Conservation (phyloP, 2,888 invertebrate genomes). For the Furcula furcula region DNA sequence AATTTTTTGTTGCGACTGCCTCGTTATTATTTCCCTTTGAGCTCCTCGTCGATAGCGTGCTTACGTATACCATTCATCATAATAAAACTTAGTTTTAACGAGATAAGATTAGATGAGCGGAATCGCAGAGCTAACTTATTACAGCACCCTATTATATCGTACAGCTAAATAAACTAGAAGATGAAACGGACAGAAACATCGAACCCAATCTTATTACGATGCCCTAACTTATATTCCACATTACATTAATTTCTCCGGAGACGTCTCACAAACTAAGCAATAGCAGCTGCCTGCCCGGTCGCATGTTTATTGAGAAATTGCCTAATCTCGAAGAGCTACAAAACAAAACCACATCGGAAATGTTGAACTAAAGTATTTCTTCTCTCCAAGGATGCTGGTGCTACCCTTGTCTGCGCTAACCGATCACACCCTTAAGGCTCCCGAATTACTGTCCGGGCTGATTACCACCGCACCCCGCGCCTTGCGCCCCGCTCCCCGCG, state of each 20-base stretch:
- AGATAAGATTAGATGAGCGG: conserved; percentile 11
- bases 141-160: conserved; percentile 36
- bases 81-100: conserved; percentile 20
- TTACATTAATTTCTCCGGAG: conserved; percentile 79
- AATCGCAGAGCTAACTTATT: conserved; percentile 23
- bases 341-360: conserved; percentile 80
- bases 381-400: conserved; percentile 74
- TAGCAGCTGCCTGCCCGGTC: conserved; percentile 69
- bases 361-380: conserved; percentile 80
- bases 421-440: conserved; percentile 79
- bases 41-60: conserved; percentile 4
- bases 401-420: conserved; percentile 78
- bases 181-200: conserved; percentile 63
- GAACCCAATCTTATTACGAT: conserved; percentile 65
- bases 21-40: conserved; percentile 34
- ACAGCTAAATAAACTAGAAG: conserved; percentile 53
- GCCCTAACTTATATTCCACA: conserved; percentile 68
- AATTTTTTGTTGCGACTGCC: conserved; percentile 22
- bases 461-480: conserved; percentile 62
- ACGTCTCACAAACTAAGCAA: conserved; percentile 71
- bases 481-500: conserved; percentile 30
- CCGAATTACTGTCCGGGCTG: conserved; percentile 79
- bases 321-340: conserved; percentile 79
- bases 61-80: conserved; percentile 12
- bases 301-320: conserved; percentile 78